Evolutionary conservation across 2,888 invertebrate genomes (phyloP).

Genomic region (Andrena hattorfiana): DNA sequence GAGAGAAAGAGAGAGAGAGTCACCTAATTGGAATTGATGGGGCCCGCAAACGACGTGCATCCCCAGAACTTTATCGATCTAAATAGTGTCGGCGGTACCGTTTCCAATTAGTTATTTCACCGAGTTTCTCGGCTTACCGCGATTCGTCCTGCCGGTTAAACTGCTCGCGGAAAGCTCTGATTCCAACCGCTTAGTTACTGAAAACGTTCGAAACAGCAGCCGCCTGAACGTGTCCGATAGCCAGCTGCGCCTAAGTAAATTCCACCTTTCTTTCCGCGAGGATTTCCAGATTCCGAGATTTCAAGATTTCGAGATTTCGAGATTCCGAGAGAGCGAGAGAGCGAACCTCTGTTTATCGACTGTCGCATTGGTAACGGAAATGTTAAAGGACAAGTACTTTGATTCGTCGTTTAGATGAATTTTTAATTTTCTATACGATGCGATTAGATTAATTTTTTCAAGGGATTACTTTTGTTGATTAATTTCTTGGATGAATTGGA

Average conservation of each 20-base stretch:
- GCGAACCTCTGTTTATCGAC: slow-evolving; percentile 17
- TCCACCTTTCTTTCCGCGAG: slow-evolving; percentile 60
- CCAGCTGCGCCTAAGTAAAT: slow-evolving; percentile 71
- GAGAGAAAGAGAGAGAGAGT: slow-evolving; percentile 22
- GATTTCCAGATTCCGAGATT: slow-evolving; percentile 26
- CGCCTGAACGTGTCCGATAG: slow-evolving; percentile 67
- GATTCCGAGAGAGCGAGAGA: slow-evolving; percentile 29
- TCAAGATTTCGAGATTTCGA: not conserved
- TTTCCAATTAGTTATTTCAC: slow-evolving; percentile 72
- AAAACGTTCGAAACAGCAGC: slow-evolving; percentile 73
- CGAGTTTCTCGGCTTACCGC: slow-evolving; percentile 68
- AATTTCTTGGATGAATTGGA: no score
- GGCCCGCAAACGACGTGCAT: slow-evolving; percentile 35
- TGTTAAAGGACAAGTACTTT: no score
- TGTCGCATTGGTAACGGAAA: no score
- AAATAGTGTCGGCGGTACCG: slow-evolving; percentile 56
- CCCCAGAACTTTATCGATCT: slow-evolving; percentile 63
- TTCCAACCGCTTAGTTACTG: slow-evolving; percentile 70
- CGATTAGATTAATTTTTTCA: no score
- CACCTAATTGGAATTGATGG: slow-evolving; percentile 57
- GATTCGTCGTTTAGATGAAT: no score
- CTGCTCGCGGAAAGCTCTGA: slow-evolving; percentile 47
- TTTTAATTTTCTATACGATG: no score
- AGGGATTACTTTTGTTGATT: no score
- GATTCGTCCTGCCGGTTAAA: slow-evolving; percentile 44